phyloP scores from a whole-genome alignment of 1,140 invertebrate species.

The Pachypeltis micranthus region DNA sequence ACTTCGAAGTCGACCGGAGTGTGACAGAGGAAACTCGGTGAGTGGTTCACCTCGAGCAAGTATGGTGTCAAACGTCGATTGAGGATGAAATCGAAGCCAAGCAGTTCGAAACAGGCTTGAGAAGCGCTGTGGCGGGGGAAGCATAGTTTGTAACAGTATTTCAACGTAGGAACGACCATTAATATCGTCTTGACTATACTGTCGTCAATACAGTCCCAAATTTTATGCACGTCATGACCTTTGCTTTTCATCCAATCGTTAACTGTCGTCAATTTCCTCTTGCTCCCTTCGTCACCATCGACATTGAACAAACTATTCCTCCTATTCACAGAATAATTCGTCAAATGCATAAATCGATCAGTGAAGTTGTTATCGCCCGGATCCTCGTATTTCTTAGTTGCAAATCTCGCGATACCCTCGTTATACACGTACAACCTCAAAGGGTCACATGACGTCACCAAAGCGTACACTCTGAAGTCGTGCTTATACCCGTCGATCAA shows the following conservation, averaged over 20 bases:
- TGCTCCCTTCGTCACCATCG: slow-evolving; percentile 54
- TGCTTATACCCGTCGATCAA: slow-evolving; percentile 95
- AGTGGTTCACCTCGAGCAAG: slow-evolving; percentile 82
- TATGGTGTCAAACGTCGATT: slow-evolving; percentile 72
- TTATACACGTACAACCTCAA: slow-evolving; percentile 87
- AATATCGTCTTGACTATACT: slow-evolving; percentile 84
- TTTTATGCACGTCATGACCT: slow-evolving; percentile 52
- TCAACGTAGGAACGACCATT: slow-evolving; percentile 69
- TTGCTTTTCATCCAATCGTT: slow-evolving; percentile 23
- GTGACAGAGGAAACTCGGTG: slow-evolving; percentile 81
- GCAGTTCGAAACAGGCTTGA: slow-evolving; percentile 78
- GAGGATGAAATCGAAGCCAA: slow-evolving; percentile 78
- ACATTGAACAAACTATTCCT: slow-evolving; percentile 65
- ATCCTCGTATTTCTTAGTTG: slow-evolving; percentile 70
- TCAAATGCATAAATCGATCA: slow-evolving; percentile 92
- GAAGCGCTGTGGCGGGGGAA: slow-evolving; percentile 73
- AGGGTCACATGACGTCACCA: slow-evolving; percentile 90
- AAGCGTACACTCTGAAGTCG: slow-evolving; percentile 85
- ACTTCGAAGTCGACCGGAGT: slow-evolving; percentile 69
- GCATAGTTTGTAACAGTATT: slow-evolving; percentile 76
- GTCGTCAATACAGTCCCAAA: slow-evolving; percentile 74
- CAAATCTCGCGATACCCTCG: slow-evolving; percentile 85
- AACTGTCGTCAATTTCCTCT: slow-evolving; percentile 26
- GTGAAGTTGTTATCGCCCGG: slow-evolving; percentile 62
- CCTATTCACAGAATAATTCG: slow-evolving; percentile 94